Evolutionary conservation across 1,140 invertebrate genomes (phyloP), one percentile per base, ranked within the genome.

Genomic region (Sarcophaga peregrina): DNA sequence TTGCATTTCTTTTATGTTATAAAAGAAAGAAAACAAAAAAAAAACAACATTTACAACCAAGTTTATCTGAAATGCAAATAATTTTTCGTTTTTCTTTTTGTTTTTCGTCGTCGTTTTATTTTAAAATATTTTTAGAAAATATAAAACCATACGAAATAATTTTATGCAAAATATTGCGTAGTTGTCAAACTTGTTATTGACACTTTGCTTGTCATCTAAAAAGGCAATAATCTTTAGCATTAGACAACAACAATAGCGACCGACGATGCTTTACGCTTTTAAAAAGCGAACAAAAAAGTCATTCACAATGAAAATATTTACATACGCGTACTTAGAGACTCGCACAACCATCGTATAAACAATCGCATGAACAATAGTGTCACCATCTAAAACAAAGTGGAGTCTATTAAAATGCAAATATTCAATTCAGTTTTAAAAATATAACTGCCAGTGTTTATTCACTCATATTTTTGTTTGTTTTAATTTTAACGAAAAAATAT

Each of bases 81-180:
- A n/a, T n/a, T n/a, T n/a, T n/a, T n/a, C n/a, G n/a, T n/a, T n/a
- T n/a, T n/a, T n/a, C n/a, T n/a, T n/a, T n/a, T n/a, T n/a, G n/a
- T n/a, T n/a, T n/a, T n/a, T n/a, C n/a, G n/a, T n/a, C n/a, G n/a
- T n/a, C n/a, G 10, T 58, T 58, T 58, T 58, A 58, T 58, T 58
- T 58, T 58, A 58, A 58, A 58, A 58, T 58, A 58, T n/a, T n/a
- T n/a, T n/a, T n/a, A n/a, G n/a, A n/a, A 58, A 58, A 58, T 58
- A 58, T 0, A 58, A 11, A n/a, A n/a, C n/a, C n/a, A n/a, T n/a
- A n/a, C n/a, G n/a, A n/a, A n/a, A n/a, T n/a, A n/a, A 58, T 58
- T 58, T 52, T 58, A 58, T 58, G 52, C 52, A 58, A 58, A 58
- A 58, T 58, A 58, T 5, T 58, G 52, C 52, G 52, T 58, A 58